These are phyloP conservation scores for Parauchenoglanis ngamensis DNA, from an alignment of 2,797 vertebrate genomes.

Conservation along the genomic window DNA sequence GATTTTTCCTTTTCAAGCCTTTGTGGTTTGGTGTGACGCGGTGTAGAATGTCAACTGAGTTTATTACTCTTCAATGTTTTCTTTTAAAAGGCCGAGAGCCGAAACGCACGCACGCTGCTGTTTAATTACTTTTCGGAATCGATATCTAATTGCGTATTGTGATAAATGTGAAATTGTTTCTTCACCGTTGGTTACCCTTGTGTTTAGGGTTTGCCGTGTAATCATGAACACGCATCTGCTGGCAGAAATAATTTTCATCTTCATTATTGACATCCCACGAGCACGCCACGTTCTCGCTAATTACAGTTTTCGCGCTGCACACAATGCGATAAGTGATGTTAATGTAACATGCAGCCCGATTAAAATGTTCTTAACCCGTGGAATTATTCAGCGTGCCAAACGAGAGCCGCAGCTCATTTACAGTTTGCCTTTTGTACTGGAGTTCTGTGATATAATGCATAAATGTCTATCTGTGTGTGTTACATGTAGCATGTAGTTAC, in stretches of 20 bases:
- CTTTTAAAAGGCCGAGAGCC: neutral
- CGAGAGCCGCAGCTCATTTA: neutral
- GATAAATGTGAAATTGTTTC: conserved; percentile 23
- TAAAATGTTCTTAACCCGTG: conserved; percentile 54
- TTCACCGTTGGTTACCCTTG: conserved; percentile 14
- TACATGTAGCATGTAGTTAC: neutral
- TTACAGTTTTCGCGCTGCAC: conserved; percentile 31
- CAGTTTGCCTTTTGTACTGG: neutral
- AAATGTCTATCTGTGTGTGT: neutral
- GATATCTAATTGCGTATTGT: conserved; percentile 9
- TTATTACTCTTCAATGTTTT: neutral
- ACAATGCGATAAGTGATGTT: conserved; percentile 50
- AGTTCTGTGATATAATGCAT: neutral
- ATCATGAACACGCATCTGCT: neutral
- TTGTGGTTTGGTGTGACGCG: neutral
- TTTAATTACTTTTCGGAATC: conserved; percentile 11
- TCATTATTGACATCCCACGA: neutral
- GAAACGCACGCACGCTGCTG: neutral
- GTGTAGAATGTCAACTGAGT: neutral
- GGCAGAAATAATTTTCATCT: conserved; percentile 4
- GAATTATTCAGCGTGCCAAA: conserved; percentile 34
- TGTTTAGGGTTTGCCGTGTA: neutral
- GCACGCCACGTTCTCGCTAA: conserved; percentile 19
- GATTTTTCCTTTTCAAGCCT: neutral
- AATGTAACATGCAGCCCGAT: conserved; percentile 42